phyloP scores from a whole-genome alignment of 1,140 invertebrate genomes.

The Drosophila lacteicornis region DNA sequence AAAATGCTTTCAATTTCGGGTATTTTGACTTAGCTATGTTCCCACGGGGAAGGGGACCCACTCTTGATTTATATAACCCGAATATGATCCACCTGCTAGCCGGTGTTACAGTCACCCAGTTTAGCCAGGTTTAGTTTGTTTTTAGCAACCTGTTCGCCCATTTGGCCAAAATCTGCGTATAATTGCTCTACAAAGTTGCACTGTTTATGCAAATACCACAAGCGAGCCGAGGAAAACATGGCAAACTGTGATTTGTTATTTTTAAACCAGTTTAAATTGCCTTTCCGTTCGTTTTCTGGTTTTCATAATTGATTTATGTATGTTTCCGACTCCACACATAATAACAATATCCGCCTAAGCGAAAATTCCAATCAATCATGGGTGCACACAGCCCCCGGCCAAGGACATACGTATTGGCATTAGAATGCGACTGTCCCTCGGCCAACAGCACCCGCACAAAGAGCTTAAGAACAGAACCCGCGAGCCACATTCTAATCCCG shows the following conservation, averaged over 20 bases:
- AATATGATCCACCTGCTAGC: constrained; percentile 32
- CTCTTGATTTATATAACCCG: constrained; percentile 30
- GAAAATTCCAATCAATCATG: constrained; percentile 58
- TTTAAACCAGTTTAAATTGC: constrained; percentile 50
- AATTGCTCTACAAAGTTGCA: constrained; percentile 48
- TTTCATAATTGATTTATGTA: constrained; percentile 52
- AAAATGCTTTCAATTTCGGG: constrained; percentile 62
- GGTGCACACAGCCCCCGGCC: constrained; percentile 27
- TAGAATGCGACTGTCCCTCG: constrained; percentile 47
- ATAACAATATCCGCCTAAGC: constrained; percentile 50
- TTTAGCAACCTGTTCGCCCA: constrained; percentile 48
- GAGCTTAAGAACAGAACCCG: constrained; percentile 17
- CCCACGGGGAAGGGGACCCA: constrained; percentile 31
- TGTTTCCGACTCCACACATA: constrained; percentile 36
- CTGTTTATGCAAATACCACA: constrained; percentile 43
- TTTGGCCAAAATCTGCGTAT: constrained; percentile 45
- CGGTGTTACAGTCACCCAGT: constrained; percentile 46
- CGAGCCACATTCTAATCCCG: constrained; percentile 52
- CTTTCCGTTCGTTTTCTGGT: constrained; percentile 35
- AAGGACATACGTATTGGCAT: constrained; percentile 40
- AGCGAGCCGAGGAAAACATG: constrained; percentile 9
- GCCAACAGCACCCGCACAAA: constrained; percentile 52
- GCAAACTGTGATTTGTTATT: constrained; percentile 22
- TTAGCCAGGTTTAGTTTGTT: constrained; percentile 25
- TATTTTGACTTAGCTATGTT: constrained; percentile 28